A percentile compares a stretch with the other conserved stretches of the same genome.
These are phyloP conservation scores for Mesitornis unicolor DNA, from an alignment of 2,113 vertebrate species.

Conservation along the genomic window DNA sequence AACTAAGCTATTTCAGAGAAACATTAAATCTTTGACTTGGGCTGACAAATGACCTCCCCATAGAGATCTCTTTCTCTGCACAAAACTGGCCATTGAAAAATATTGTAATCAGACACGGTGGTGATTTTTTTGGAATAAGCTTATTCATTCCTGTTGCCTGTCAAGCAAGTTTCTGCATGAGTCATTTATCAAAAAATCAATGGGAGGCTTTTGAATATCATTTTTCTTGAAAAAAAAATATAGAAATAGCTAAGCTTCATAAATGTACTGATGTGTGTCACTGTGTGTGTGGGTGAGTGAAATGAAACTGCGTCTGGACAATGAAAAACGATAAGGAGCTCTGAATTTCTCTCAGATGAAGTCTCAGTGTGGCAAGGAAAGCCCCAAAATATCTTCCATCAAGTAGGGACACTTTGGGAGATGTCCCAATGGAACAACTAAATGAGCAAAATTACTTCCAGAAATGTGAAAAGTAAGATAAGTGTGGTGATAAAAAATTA, in stretches of 20 bases:
- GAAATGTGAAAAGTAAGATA: background rate
- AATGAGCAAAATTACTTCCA: background rate
- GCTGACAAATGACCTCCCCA: conserved; percentile 24
- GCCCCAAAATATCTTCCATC: background rate
- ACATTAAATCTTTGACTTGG: conserved; percentile 22
- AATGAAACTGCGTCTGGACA: conserved; percentile 19
- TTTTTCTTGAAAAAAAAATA: conserved; percentile 38
- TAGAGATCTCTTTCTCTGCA: conserved; percentile 38
- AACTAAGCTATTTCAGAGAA: conserved; percentile 23
- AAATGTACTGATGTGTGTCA: conserved; percentile 25
- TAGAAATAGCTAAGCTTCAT: conserved; percentile 43
- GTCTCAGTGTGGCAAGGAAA: background rate
- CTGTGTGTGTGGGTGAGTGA: background rate
- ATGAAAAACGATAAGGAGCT: background rate
- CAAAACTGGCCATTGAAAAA: conserved; percentile 59
- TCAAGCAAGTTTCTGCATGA: conserved; percentile 52
- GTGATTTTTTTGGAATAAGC: conserved; percentile 63
- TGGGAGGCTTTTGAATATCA: conserved; percentile 23
- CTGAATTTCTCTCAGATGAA: background rate
- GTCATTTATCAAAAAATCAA: conserved; percentile 57
- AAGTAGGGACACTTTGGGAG: background rate
- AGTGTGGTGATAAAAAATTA: background rate
- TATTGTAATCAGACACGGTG: conserved; percentile 54
- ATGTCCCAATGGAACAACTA: background rate
- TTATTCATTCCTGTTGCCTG: conserved; percentile 63